Percentiles rank a stretch among this genome's conserved stretches.
These are phyloP conservation scores for Cochlearius cochlearius DNA, from an alignment of 2,113 vertebrate genomes.

Conservation along the genomic window DNA sequence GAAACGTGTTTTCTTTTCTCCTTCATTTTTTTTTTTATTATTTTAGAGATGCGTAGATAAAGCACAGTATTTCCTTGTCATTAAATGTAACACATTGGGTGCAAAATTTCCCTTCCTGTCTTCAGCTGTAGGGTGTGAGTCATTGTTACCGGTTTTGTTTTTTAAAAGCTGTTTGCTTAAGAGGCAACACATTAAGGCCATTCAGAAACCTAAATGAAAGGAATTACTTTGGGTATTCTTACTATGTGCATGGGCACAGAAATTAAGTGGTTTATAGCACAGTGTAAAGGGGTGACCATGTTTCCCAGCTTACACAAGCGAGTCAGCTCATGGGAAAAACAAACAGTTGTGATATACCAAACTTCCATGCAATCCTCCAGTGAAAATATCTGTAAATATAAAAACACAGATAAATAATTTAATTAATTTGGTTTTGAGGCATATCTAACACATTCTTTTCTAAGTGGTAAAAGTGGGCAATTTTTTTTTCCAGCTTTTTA, in stretches of 20 bases:
- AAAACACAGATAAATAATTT: background rate
- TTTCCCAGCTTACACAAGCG: fast-evolving
- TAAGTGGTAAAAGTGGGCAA: background rate
- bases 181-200: background rate
- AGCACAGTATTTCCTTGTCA: background rate
- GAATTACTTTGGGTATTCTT: background rate
- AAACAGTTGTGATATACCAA: background rate
- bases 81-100: background rate
- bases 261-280: background rate
- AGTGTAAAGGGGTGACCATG: background rate
- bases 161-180: background rate
- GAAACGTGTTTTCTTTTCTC: background rate
- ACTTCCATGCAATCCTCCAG: background rate
- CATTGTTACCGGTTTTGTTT: background rate
- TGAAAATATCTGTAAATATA: background rate
- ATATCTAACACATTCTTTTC: background rate
- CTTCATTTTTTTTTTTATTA: background rate
- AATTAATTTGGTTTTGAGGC: background rate
- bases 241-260: background rate
- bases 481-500: background rate
- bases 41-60: background rate
- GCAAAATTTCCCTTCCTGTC: background rate
- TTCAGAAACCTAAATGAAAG: background rate
- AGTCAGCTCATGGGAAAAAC: background rate
- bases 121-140: background rate